Evolutionary conservation across 2,888 invertebrate species (phyloP).

Genomic region (Mythimna lalbum): DNA sequence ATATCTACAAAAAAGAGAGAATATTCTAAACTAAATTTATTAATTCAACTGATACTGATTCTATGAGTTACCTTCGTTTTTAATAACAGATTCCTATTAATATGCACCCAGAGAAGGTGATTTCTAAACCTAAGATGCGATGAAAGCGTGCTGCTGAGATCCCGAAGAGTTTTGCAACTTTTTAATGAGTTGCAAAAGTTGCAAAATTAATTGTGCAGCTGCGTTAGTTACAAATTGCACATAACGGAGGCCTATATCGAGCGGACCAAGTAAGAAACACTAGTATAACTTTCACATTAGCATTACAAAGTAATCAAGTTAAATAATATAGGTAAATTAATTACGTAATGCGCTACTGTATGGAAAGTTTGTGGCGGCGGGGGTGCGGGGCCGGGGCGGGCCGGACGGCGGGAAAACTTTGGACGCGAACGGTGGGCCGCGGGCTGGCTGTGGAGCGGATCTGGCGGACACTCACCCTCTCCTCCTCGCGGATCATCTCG

Average conservation of each 20-base stretch:
- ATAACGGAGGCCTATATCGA: constrained; percentile 58
- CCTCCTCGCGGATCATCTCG: constrained; percentile 99
- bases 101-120: neutral
- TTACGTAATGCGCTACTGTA: constrained; percentile 80
- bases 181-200: constrained; percentile 27
- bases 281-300: constrained; percentile 75
- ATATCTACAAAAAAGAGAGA: neutral
- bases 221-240: constrained; percentile 21
- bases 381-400: constrained; percentile 51
- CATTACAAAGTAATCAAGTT: constrained; percentile 72
- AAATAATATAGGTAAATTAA: constrained; percentile 76
- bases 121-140: constrained; percentile 2
- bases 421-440: constrained; percentile 52
- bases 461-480: constrained; percentile 94
- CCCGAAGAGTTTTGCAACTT: constrained; percentile 14
- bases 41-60: neutral
- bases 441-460: constrained; percentile 7
- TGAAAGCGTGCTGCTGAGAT: neutral
- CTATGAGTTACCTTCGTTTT: neutral
- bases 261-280: constrained; percentile 49
- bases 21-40: neutral
- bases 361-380: constrained; percentile 77
- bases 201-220: constrained; percentile 33
- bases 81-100: neutral
- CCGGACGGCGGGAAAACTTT: constrained; percentile 79